Conservation (phyloP, 2,113 vertebrate species). For the Ctenomys sociabilis region DNA sequence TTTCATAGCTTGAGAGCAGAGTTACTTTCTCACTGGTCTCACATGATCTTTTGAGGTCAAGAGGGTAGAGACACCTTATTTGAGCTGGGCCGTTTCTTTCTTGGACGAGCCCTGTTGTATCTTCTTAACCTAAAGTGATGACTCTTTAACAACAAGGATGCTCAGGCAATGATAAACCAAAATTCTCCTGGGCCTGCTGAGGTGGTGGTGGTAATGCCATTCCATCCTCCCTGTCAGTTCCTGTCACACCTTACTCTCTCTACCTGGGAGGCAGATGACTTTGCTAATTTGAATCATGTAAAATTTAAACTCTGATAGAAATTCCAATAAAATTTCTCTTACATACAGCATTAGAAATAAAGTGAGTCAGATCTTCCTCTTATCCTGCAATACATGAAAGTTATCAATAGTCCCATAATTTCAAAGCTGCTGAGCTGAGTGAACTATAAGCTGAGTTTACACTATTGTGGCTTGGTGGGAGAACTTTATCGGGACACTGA, state of each 20-base stretch:
- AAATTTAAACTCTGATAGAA: neutral
- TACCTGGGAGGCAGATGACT: neutral
- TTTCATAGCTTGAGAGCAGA: neutral
- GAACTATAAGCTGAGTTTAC: neutral
- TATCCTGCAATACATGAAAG: neutral
- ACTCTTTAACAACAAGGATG: neutral
- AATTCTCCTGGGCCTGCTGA: neutral
- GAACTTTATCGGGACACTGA: neutral
- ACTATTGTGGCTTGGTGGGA: neutral
- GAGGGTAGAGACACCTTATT: neutral
- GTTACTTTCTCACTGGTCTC: neutral
- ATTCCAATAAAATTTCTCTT: neutral
- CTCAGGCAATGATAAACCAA: neutral
- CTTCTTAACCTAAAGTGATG: neutral
- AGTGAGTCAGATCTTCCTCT: neutral
- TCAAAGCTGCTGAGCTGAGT: neutral
- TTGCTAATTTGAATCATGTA: neutral
- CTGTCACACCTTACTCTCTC: neutral
- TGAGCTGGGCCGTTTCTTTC: neutral
- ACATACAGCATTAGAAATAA: neutral
- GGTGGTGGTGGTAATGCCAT: fast-evolving
- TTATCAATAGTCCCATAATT: neutral
- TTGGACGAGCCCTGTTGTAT: neutral
- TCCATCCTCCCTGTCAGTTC: neutral
- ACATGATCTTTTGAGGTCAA: neutral